Base-by-base conservation (phyloP, 1,140 invertebrate genomes). In the Calliphora vicina region DNA sequence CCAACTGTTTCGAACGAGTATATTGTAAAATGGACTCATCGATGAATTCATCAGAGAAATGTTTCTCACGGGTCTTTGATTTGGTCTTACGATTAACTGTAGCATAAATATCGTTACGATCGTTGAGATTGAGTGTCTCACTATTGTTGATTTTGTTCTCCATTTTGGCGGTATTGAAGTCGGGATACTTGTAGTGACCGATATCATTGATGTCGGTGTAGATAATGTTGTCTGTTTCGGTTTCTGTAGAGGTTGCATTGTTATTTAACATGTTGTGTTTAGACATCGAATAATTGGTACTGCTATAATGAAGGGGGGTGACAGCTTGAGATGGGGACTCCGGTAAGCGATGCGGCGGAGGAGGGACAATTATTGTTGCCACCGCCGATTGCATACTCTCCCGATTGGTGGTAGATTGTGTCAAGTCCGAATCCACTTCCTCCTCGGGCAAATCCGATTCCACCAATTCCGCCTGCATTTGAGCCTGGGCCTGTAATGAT, bases 241-340 rank as follows among this genome's bases (percentile, higher is more conserved):
- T 88, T 87, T 90, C 87, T 25, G 89, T 89, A 71, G 88, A 90
- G 85, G 88, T 89, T 78, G 74, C 74, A 83, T 86, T 89, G 84
- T 88, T 90, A 83, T 90, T 90, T 25, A 90, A 85, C 87, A 90
- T 89, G 85, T 87, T 88, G 86, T 90, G 89, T 84, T 91, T 91
- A 91, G 90, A 91, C 90, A 90, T 91, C 90, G 88, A 91, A 91
- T 89, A 91, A 84, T 84, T 90, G 84, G 90, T 90, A 90, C 87
- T 91, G 90, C 89, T 91, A 91, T 90, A 91, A 91, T 89, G 90
- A 86, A 87, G 86, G 90, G 87, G 83, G 83, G 87, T 91, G 89
- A 84, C 88, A 90, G 87, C 86, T 86, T 90, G 89, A 80, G 89
- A 90, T 88, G 90, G 89, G 87, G 87, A 88, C 87, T 90, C 88